Conservation (phyloP, 2,113 vertebrate genomes). For the Rhinopomastus cyanomelas region DNA sequence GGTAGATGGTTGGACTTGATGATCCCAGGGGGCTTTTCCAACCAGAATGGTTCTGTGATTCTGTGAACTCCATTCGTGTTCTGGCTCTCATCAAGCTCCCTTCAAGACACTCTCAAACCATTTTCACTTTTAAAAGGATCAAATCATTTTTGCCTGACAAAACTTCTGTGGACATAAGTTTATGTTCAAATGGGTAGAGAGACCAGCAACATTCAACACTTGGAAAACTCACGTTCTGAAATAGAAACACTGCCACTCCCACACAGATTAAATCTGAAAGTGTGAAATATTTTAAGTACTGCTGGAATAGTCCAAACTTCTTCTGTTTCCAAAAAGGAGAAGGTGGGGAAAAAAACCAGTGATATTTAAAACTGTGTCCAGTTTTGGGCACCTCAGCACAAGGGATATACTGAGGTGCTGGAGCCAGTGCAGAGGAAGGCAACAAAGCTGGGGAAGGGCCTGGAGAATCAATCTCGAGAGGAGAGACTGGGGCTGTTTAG, state of each 20-base stretch:
- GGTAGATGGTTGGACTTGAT: too few relatives aligned
- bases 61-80: background rate
- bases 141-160: background rate
- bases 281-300: background rate
- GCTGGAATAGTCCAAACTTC: background rate
- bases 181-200: accelerated
- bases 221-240: background rate
- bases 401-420: too few relatives aligned
- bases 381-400: too few relatives aligned
- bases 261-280: background rate
- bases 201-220: background rate
- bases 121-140: background rate
- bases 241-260: background rate
- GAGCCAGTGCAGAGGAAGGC: too few relatives aligned
- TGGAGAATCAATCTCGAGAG: too few relatives aligned
- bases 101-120: background rate
- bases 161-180: background rate
- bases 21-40: too few relatives aligned
- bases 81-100: background rate
- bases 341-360: too few relatives aligned
- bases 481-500: too few relatives aligned
- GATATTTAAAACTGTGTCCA: too few relatives aligned
- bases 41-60: too few relatives aligned
- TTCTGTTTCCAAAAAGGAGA: too few relatives aligned
- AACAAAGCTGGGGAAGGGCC: too few relatives aligned